A percentile compares a stretch with the other conserved stretches of the same genome.
phyloP scores from a whole-genome alignment of 2,888 invertebrate genomes.

The Physocephala rufipes region DNA sequence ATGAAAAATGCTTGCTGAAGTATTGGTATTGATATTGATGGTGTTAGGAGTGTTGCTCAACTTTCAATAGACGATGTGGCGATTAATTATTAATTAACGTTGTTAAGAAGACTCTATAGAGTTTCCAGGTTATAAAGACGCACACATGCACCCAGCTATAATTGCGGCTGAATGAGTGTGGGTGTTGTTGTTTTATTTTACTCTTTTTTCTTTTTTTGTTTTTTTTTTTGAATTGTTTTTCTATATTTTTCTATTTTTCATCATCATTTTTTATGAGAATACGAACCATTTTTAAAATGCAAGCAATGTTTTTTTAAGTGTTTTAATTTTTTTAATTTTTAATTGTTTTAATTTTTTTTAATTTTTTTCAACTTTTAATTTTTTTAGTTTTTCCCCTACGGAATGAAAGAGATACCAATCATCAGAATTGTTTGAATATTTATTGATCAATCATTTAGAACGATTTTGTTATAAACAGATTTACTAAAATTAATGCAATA shows the following conservation, averaged over 20 bases:
- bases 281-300: constrained; percentile 23
- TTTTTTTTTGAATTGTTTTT: too few relatives aligned
- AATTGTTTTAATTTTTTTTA: too few relatives aligned
- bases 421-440: constrained; percentile 4
- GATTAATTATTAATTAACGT: background rate
- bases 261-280: constrained; percentile 13
- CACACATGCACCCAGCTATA: background rate
- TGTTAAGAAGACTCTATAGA: background rate
- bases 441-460: constrained; percentile 22
- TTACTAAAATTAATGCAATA: constrained; percentile 24
- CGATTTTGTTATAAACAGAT: constrained; percentile 32
- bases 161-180: background rate
- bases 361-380: too few relatives aligned
- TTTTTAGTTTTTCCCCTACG: too few relatives aligned
- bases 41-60: constrained; percentile 11
- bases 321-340: constrained; percentile 20
- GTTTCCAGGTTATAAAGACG: background rate
- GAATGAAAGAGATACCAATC: constrained; percentile 15
- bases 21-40: too few relatives aligned
- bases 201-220: too few relatives aligned
- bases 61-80: constrained; percentile 4
- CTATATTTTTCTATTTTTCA: too few relatives aligned
- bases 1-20: constrained; percentile 20
- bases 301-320: constrained; percentile 21
- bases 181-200: too few relatives aligned